Evolutionary conservation across 2,797 vertebrate genomes (phyloP), one percentile per base, ranked within the genome.

Genomic region (Luscinia luscinia): DNA sequence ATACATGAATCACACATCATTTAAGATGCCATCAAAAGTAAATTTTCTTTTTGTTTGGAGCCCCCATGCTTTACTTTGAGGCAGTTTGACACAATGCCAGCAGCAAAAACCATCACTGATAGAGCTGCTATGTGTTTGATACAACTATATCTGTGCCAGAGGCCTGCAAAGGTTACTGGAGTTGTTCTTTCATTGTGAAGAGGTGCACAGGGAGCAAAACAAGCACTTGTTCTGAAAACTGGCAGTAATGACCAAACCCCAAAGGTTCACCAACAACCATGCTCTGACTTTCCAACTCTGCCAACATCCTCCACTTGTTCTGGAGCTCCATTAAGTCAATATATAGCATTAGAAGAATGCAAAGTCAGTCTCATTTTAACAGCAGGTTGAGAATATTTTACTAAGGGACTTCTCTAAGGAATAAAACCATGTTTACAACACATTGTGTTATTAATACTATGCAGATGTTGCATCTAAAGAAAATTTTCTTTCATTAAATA

Each of bases 101-200:
- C 72, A 57, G 48, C 22, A 76, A 59, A 94, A 76, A 24, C 24
- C 28, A 38, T 55, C 52, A 32, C 69, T 34, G 38, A 41, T 40
- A 36, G 2, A 84, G 20, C 17, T 46, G 8, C 15, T n/a, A 15
- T 0, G 0, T 19, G 11, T 64, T 88, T 49, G 55, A 43, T 84
- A 34, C 9, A 45, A 32, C 17, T 24, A 1, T 6, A 8, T 17
- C 23, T 62, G 67, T 70, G 24, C 23, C 23, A 63, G 21, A 70
- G 22, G 34, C 28, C 52, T 91, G 57, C 26, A 59, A 38, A 85
- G 2, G 2, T 8, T 52, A 6, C 45, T 34, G 9, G 55, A 34
- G 21, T 7, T 82, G 24, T 36, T 81, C 22, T 51, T 77, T 26
- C 32, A 2, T 67, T 77, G 41, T 34, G 48, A 36, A 48, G 28